Base-by-base conservation (phyloP, 2,797 vertebrate genomes). In the Pipistrellus pipistrellus region DNA sequence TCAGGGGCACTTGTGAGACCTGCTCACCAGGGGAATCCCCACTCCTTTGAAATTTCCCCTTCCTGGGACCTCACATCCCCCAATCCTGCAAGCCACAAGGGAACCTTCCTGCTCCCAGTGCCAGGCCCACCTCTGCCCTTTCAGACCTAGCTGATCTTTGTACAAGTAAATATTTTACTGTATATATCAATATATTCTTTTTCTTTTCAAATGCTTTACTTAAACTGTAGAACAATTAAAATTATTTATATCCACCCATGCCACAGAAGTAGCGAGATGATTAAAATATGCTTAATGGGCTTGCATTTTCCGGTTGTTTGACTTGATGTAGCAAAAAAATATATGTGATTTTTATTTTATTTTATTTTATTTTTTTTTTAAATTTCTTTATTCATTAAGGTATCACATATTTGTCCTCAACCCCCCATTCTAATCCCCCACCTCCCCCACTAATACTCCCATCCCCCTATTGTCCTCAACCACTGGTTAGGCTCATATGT, bases 301-400 rank as follows among this genome's bases (percentile, higher is more conserved):
- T 81, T 82, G 46, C 30, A 82, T 92, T 96, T 96, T 97, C 64
- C 83, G 92, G 82, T 96, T 95, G 93, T 97, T 41, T 94, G 94
- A 92, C 55, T 95, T 82, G 68, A 89, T 94, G 53, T 88, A 94
- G 51, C 86, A 95, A 96, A 96, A 96, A 91, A 94, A 96, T 97
- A 97, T 97, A 97, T 97, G 97, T 97, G 76, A 73, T 82, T 96
- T 93, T 97, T 97, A 97, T 97, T 96, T 41, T 6, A 41, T 41
- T 41, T 41, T 41, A 6, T 41, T 35, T n/a, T n/a, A n/a, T 62
- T 62, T 12, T 59, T 59, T 57, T 57, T 46, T 46, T 12, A 12
- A 46, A 10, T 1, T 57, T 57, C 25, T 57, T 62, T 14, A 41
- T 41, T 41, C 4, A 41, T 41, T 41, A 41, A 41, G 38, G 6